Evolutionary conservation across 1,140 invertebrate species (phyloP), one percentile per base, ranked within the genome.

Genomic region (Heliconius himera): DNA sequence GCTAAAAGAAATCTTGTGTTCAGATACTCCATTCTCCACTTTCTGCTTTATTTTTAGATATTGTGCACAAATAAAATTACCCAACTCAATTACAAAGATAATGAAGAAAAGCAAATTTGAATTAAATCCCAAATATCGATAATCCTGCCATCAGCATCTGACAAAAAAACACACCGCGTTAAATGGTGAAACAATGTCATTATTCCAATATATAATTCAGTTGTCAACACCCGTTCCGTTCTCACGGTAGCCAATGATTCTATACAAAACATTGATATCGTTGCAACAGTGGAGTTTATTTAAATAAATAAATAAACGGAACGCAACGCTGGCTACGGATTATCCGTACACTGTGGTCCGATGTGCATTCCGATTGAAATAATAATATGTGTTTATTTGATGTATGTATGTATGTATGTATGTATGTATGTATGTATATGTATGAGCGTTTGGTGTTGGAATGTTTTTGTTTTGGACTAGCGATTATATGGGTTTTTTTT

Each of bases 301-400:
- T 66, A 66, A 66, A 66, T 66, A 66, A 66, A 66, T 66, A 66
- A 66, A 66, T 66, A 66, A 66, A 51, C 18, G 41, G 18, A 51
- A 66, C 60, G 74, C 49, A 56, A 46, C 76, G 20, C 76, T 71
- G 75, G 60, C 74, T 36, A 60, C 18, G 76, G 76, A 78, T 78
- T 73, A 78, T 78, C 76, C 49, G 76, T 51, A 26, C 38, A 22
- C 54, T 78, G 73, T 76, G 56, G 81, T 79, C 60, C 60, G 60
- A 66, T 66, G 60, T 66, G 60, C 60, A 29, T 66, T 66, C 60
- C 22, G 26, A 66, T 66, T 66, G 60, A 66, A 66, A 66, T 66
- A 66, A 66, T 66, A 66, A 66, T 66, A 66, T 66, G 9, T 66
- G 26, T 66, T 66, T 66, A 66, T 66, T 66, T 66, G 60, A 66